These are phyloP conservation scores for Drosophila ercepeae DNA, from an alignment of 1,140 invertebrate species.

Conservation along the genomic window DNA sequence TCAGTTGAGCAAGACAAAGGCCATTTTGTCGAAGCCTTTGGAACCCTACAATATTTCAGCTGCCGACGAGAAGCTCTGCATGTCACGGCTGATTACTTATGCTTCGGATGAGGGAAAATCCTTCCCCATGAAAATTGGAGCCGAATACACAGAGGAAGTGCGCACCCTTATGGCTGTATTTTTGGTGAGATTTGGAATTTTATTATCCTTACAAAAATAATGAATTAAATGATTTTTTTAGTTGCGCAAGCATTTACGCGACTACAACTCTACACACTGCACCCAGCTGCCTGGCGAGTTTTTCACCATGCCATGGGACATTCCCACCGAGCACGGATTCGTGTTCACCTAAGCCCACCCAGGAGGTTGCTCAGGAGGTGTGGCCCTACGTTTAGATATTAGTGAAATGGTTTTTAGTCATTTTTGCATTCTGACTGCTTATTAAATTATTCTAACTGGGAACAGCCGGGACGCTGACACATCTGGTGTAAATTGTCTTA, in stretches of 20 bases:
- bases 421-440: conserved; percentile 72
- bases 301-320: conserved; percentile 87
- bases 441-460: conserved; percentile 72
- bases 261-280: conserved; percentile 95
- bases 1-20: conserved; percentile 80
- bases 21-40: conserved; percentile 65
- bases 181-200: conserved; percentile 84
- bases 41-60: conserved; percentile 55
- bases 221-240: conserved; percentile 82
- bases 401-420: conserved; percentile 63
- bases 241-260: conserved; percentile 92
- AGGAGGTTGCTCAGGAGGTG: conserved; percentile 19
- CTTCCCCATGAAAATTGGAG: conserved; percentile 88
- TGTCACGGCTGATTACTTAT: conserved; percentile 85
- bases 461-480: conserved; percentile 52
- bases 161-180: conserved; percentile 87
- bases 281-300: conserved; percentile 89
- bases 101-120: conserved; percentile 85
- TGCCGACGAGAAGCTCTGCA: conserved; percentile 84
- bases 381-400: conserved; percentile 50
- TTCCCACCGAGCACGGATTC: conserved; percentile 81
- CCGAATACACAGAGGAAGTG: conserved; percentile 84
- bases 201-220: conserved; percentile 4
- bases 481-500: conserved; percentile 72
- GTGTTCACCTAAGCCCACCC: conserved; percentile 73